Base-by-base conservation (phyloP, 2,113 vertebrate genomes). In the Elaphurus davidianus region DNA sequence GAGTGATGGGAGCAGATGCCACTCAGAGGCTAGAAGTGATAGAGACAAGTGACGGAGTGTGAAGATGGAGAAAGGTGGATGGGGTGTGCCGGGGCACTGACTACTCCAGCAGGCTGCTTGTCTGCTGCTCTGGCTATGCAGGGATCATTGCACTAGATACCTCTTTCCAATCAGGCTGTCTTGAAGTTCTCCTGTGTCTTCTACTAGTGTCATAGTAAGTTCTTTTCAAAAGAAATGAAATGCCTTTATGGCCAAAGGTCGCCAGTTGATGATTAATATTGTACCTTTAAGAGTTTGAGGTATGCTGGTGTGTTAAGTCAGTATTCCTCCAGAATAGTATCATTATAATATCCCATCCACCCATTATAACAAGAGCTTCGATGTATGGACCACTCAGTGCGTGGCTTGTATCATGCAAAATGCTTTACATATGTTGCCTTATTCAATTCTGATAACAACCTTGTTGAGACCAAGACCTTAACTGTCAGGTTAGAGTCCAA, bases 191-290 rank as follows among this genome's bases (percentile, higher is more conserved):
- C 47, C 2, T 7, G 7, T 59, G 52, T 54, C 55, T 27, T 91
- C 54, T 33, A 47, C 33, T 71, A 60, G 27, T 67, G 52, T 82
- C 33, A 36, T 84, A 43, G 45, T n/a, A 85, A 45, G 11, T 45
- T 93, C n/a, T 33, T 92, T 74, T 95, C 30, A 60, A 85, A 96
- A 74, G 43, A 88, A 95, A 87, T 74, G 40, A 89, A 94, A 92
- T 50, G 8, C 11, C 10, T 59, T 87, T 89, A 55, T 33, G 36
- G 57, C 33, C 55, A 47, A 87, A 96, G 71, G 45, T n/a, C 17
- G 52, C 81, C 21, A 30, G 19, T 81, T 96, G n/a, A 23, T 87
- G 45, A 94, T 59, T 60, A 28, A 95, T 62, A 55, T 15, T 78
- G 27, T 91, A 78, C 86, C 33, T 76, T 86, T 2, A 62, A 87